phyloP scores from a whole-genome alignment of 1,140 invertebrate genomes.

The Aphelenchoides besseyi region DNA sequence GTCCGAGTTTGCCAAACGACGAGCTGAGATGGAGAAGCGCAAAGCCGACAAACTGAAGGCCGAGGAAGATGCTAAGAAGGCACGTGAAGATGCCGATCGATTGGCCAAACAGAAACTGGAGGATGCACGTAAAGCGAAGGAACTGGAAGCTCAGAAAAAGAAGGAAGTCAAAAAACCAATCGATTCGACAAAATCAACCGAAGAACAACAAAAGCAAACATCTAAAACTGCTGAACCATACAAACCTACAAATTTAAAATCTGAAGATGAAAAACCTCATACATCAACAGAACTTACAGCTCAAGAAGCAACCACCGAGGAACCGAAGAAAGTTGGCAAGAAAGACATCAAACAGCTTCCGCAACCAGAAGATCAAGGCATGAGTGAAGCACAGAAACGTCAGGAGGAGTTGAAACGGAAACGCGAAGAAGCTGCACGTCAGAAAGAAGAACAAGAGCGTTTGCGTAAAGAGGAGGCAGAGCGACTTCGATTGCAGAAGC shows the following conservation, averaged over 20 bases:
- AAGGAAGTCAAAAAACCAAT: background rate
- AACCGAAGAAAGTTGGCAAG: background rate
- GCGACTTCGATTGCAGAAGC: background rate
- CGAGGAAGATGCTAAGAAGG: background rate
- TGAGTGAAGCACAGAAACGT: background rate
- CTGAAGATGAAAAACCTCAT: too few relatives aligned
- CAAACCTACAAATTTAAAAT: too few relatives aligned
- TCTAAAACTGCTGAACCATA: too few relatives aligned
- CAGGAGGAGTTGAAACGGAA: background rate
- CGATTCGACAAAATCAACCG: background rate
- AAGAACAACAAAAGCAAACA: too few relatives aligned
- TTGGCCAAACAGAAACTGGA: background rate
- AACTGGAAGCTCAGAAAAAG: background rate
- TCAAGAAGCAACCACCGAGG: background rate
- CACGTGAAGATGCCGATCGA: background rate
- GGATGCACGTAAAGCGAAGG: background rate
- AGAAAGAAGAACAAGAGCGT: constrained; percentile 16
- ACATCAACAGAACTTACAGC: too few relatives aligned
- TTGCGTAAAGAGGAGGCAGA: constrained; percentile 1
- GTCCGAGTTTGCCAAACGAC: background rate
- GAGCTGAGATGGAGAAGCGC: constrained; percentile 10
- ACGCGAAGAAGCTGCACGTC: constrained; percentile 4
- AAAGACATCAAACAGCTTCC: constrained; percentile 3
- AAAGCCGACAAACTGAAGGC: background rate
- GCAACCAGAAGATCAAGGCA: background rate